Conservation (phyloP, 2,113 vertebrate species). For the Spea multiplicata region DNA sequence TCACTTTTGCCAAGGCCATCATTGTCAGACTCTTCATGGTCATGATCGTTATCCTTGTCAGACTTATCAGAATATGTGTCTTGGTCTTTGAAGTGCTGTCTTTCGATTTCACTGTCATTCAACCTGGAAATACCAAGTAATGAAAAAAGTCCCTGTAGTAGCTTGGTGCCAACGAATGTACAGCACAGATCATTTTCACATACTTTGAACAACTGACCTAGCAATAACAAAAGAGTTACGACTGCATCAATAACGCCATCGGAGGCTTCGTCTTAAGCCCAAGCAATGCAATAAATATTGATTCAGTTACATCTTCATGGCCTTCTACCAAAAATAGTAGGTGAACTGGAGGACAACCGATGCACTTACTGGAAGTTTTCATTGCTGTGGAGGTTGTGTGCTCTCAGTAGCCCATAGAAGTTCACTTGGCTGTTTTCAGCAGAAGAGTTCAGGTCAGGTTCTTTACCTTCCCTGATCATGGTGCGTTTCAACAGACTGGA, state of each 20-base stretch:
- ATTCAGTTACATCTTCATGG: no score
- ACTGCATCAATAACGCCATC: no score
- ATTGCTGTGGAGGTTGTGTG: conserved; percentile 85
- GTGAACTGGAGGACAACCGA: neutral
- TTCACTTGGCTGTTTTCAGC: conserved; percentile 83
- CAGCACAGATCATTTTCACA: no score
- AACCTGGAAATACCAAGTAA: conserved; percentile 65
- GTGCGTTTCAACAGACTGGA: conserved; percentile 93
- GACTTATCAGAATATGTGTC: conserved; percentile 97
- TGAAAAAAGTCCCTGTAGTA: neutral
- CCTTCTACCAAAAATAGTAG: neutral
- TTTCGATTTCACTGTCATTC: conserved; percentile 86
- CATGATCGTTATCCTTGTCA: conserved; percentile 90
- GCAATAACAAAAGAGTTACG: no score
- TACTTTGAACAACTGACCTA: no score
- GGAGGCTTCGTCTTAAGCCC: no score
- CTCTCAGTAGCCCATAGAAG: conserved; percentile 88
- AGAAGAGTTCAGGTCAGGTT: conserved; percentile 79
- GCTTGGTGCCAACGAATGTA: no score
- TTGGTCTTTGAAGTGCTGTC: conserved; percentile 87
- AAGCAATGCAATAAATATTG: no score
- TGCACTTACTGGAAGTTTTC: conserved; percentile 84
- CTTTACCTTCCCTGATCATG: conserved; percentile 97
- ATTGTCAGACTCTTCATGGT: conserved; percentile 92
- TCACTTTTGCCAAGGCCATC: conserved; percentile 93